Evolutionary conservation across 2,888 invertebrate genomes (phyloP).

Genomic region (Alviniconcha strummeri): DNA sequence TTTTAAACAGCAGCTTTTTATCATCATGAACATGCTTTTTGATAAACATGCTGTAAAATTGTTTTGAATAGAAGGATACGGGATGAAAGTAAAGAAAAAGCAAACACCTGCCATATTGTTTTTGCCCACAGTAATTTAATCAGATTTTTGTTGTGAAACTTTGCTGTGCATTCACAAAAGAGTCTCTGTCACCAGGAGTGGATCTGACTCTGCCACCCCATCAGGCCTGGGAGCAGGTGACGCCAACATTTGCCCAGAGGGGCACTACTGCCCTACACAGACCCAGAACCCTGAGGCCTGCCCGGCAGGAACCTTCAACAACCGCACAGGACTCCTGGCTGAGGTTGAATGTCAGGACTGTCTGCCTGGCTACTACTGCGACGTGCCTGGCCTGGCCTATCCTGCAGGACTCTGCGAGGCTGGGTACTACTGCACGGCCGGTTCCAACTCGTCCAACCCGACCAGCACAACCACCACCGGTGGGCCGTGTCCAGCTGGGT

Average conservation of each 20-base stretch:
- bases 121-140: neutral
- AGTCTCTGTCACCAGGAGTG: conserved; percentile 44
- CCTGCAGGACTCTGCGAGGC: conserved; percentile 62
- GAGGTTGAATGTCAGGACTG: conserved; percentile 61
- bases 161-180: neutral
- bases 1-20: too few relatives aligned
- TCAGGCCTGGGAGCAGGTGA: conserved; percentile 54
- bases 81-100: too few relatives aligned
- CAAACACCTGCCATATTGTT: too few relatives aligned
- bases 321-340: conserved; percentile 54
- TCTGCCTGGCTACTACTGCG: conserved; percentile 66
- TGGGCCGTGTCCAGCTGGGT: conserved; percentile 68
- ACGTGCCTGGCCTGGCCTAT: conserved; percentile 58
- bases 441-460: conserved; percentile 62
- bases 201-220: conserved; percentile 60
- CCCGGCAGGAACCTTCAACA: conserved; percentile 69
- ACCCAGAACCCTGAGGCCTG: conserved; percentile 63
- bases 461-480: conserved; percentile 53
- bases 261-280: conserved; percentile 64
- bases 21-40: too few relatives aligned
- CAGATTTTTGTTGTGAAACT: neutral
- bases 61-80: too few relatives aligned
- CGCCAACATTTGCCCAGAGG: conserved; percentile 65
- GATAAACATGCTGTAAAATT: too few relatives aligned
- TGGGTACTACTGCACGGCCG: conserved; percentile 65